Conservation (phyloP, 2,113 vertebrate species). For the Carlito syrichta region DNA sequence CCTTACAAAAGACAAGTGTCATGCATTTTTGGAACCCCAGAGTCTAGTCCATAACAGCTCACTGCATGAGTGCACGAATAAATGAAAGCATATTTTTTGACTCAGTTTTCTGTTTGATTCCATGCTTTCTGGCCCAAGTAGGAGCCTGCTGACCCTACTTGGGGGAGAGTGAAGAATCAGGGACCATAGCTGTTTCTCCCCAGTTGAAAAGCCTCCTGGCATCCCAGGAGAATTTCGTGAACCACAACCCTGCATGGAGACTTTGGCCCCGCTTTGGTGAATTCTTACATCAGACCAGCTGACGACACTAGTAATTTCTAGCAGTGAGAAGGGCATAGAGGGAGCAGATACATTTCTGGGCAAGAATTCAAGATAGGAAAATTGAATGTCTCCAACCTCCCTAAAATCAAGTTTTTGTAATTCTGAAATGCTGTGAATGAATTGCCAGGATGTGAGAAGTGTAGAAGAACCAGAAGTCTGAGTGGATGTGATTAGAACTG, state of each 20-base stretch:
- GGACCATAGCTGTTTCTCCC: neutral
- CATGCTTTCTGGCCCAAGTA: neutral
- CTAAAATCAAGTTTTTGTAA: slow-evolving; percentile 40
- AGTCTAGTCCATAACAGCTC: neutral
- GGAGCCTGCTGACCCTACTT: neutral
- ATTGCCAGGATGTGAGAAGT: slow-evolving; percentile 4
- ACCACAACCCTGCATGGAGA: neutral
- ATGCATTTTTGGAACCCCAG: neutral
- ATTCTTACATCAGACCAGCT: neutral
- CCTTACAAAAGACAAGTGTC: neutral
- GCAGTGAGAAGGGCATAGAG: neutral
- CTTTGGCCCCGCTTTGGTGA: neutral
- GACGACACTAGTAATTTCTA: neutral
- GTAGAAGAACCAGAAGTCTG: neutral
- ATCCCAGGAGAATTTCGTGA: neutral
- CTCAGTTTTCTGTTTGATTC: neutral
- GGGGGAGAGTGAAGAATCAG: neutral
- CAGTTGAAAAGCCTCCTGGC: neutral
- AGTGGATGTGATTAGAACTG: neutral
- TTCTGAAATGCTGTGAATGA: slow-evolving; percentile 45
- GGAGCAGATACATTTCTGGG: neutral
- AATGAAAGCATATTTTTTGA: neutral
- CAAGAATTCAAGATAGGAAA: slow-evolving; percentile 54
- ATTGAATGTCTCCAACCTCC: neutral
- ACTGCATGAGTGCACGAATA: neutral